These are phyloP conservation scores for Trilocha varians DNA, from an alignment of 2,888 invertebrate species.

Conservation along the genomic window DNA sequence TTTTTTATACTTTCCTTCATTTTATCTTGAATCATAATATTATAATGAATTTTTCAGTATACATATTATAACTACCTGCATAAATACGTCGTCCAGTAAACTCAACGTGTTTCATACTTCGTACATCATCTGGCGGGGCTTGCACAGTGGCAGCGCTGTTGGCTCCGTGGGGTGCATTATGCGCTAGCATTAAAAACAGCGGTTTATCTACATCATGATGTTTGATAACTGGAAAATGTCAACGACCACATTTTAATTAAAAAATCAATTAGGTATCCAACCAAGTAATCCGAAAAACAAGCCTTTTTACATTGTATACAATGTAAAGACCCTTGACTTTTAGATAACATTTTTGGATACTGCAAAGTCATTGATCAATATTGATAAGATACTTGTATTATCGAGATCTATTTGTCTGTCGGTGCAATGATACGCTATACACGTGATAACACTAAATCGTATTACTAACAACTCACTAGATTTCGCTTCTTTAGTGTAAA, in stretches of 20 bases:
- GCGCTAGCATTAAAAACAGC: slow-evolving; percentile 84
- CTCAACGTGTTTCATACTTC: slow-evolving; percentile 79
- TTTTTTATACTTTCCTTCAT: too few species aligned
- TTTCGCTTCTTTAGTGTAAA: slow-evolving; percentile 78
- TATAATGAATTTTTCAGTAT: not conserved
- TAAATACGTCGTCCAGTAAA: slow-evolving; percentile 79
- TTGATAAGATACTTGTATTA: not conserved
- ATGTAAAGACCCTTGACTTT: not conserved
- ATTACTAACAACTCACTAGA: slow-evolving; percentile 36
- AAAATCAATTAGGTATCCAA: slow-evolving; percentile 1
- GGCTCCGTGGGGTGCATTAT: slow-evolving; percentile 85
- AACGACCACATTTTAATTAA: not conserved
- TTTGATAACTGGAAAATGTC: slow-evolving; percentile 62
- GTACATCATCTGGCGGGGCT: slow-evolving; percentile 79
- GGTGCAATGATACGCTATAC: not conserved
- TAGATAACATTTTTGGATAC: not conserved
- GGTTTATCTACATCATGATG: slow-evolving; percentile 74
- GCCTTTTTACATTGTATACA: too few species aligned
- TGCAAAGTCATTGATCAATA: not conserved
- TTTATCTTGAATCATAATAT: too few species aligned
- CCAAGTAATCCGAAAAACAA: too few species aligned
- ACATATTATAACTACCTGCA: slow-evolving; percentile 72
- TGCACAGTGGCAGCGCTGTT: slow-evolving; percentile 81
- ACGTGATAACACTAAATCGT: not conserved
- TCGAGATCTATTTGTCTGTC: not conserved